Evolutionary conservation across 2,888 invertebrate genomes (phyloP), one percentile per base, ranked within the genome.

Genomic region (Malacosoma neustria): DNA sequence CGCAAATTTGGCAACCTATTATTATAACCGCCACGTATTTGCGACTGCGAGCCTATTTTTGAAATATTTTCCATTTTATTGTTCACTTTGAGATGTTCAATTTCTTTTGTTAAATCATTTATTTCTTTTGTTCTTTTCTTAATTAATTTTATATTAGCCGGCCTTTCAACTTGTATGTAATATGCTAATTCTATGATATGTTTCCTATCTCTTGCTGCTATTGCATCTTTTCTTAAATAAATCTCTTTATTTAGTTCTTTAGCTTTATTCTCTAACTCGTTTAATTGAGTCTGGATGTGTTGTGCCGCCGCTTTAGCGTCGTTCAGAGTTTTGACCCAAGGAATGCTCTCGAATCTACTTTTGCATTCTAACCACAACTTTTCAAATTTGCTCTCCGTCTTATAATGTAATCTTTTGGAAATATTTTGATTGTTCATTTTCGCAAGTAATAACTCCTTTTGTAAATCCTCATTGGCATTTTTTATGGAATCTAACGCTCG

Each of bases 291-390:
- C 38, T 62, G 49, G 1, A 69, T 39, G 7, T 14, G 36, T 37
- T 67, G 38, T 11, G 43, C 45, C 41, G 49, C 61, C 38, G 63
- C 59, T 41, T 46, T 56, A 9, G 49, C 50, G 37, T 62, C 42
- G 0, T 71, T 41, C 40, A 66, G 52, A 35, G 61, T 63, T 50
- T 74, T 61, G n/a, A 80, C 69, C 35, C 58, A 64, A 22, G 70
- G 70, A 38, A 80, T 61, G 40, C 61, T 75, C 54, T 82, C 76
- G 44, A 64, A 79, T 51, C 70, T 57, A 22, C 44, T 54, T 50
- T 80, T 76, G 37, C 65, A 56, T 36, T 57, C 46, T 22, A 57
- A 13, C 82, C 84, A 81, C 11, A 73, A 37, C 1, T 61, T 49
- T 48, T 82, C 75, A 45, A 79, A 77, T 48, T 70, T 77, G 6